Evolutionary conservation across 2,797 vertebrate genomes (phyloP), one percentile per base, ranked within the genome.

Genomic region (Rousettus madagascariensis): DNA sequence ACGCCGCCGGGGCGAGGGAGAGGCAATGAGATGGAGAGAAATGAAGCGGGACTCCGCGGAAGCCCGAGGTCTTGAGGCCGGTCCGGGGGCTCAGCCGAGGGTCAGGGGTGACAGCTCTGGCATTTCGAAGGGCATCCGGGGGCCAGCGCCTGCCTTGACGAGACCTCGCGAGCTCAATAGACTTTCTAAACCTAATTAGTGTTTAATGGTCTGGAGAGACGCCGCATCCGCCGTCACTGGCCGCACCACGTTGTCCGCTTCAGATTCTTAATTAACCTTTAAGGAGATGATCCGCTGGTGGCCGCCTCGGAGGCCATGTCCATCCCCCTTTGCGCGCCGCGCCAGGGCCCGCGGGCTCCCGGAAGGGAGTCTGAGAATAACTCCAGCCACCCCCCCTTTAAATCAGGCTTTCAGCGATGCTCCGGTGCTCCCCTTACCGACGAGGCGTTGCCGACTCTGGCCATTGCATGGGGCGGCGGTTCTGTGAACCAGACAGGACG

Each of bases 101-200:
- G 72, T 86, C 22, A 1, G 41, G 65, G 96, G 95, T 97, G 97
- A 98, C 93, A 97, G 97, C 79, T 72, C 97, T 98, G 98, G 98
- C 98, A 98, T 98, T 99, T 98, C 96, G 63, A 98, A 97, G 96
- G 98, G 97, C 98, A 97, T 97, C 94, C 66, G 19, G 97, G 98
- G 98, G 98, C 98, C 97, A 97, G 98, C 93, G 96, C 97, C 98
- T 97, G 98, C 96, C 98, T 98, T 98, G 98, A 98, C 95, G 96
- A 98, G 98, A 98, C 98, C 98, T 98, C 97, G 33, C 96, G 98
- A 98, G 97, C 98, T 98, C 97, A 84, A 98, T 98, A 98, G 98
- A 98, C 98, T 98, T 98, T 98, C 98, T 97, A 98, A 98, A 99
- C 98, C 98, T 98, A 99, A 99, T 99, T 99, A 99, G 98, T 98